These are phyloP conservation scores for Euspilapteryx auroguttella DNA, from an alignment of 2,888 invertebrate species.

Conservation along the genomic window DNA sequence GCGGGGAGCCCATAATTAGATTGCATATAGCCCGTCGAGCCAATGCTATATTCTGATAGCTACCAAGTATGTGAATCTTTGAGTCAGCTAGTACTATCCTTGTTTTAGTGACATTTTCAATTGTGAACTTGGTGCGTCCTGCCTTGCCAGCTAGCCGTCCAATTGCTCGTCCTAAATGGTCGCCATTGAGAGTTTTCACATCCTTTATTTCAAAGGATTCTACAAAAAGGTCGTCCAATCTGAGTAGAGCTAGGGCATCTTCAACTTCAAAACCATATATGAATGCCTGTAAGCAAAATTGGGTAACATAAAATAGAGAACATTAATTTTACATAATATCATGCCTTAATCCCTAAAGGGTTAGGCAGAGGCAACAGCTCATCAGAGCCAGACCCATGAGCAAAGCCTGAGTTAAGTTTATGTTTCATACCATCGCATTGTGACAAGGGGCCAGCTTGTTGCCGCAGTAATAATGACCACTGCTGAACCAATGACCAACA, in stretches of 20 bases:
- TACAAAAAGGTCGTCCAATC: slow-evolving; percentile 95
- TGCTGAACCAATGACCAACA: no score
- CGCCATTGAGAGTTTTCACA: slow-evolving; percentile 93
- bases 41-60: slow-evolving; percentile 93
- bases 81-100: slow-evolving; percentile 96
- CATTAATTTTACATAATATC: no score
- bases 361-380: no score
- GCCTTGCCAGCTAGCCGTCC: slow-evolving; percentile 98
- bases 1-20: slow-evolving; percentile 94
- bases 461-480: no score
- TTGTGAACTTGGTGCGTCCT: slow-evolving; percentile 95
- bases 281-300: slow-evolving; percentile 68
- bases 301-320: no score
- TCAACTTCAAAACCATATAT: slow-evolving; percentile 95
- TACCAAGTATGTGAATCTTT: slow-evolving; percentile 96
- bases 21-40: slow-evolving; percentile 95
- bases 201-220: slow-evolving; percentile 97
- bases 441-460: no score
- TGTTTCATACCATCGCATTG: no score
- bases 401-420: no score
- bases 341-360: no score
- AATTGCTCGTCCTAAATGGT: slow-evolving; percentile 93
- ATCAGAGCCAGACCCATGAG: no score
- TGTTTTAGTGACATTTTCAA: slow-evolving; percentile 98
- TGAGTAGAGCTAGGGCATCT: slow-evolving; percentile 90